phyloP scores from a whole-genome alignment of 2,797 vertebrate genomes.

The Hippopotamyrus pictus region DNA sequence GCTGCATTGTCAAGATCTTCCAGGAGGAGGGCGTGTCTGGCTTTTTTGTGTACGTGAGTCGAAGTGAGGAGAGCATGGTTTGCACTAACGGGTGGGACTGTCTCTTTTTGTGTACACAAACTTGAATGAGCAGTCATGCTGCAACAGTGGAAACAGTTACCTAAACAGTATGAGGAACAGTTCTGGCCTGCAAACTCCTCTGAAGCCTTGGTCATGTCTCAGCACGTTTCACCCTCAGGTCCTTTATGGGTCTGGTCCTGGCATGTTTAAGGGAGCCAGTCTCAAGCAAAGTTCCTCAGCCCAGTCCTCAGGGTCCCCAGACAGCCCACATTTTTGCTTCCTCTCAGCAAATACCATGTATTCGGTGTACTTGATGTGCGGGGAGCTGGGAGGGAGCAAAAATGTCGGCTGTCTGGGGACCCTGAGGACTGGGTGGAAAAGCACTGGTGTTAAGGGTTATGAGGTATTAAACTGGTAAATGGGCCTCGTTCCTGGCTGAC shows the following conservation, averaged over 20 bases:
- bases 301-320: not conserved
- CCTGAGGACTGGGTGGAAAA: not conserved
- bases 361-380: not conserved
- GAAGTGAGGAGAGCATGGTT: not conserved
- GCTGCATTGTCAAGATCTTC: slow-evolving; percentile 69
- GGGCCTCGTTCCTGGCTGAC: not conserved
- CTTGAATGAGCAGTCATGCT: not conserved
- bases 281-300: not conserved
- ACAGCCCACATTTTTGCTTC: not conserved
- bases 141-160: not conserved
- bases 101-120: not conserved
- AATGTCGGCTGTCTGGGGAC: not conserved
- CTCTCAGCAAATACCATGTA: not conserved
- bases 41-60: slow-evolving; percentile 72
- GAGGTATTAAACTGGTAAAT: not conserved
- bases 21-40: slow-evolving; percentile 78
- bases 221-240: not conserved
- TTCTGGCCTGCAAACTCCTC: not conserved
- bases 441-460: not conserved
- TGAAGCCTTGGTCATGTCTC: not conserved
- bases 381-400: not conserved
- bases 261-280: not conserved
- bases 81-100: not conserved
- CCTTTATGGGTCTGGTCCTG: not conserved
- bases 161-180: not conserved